Evolutionary conservation across 1,140 invertebrate genomes (phyloP), one percentile per base, ranked within the genome.

Genomic region (Camponotus floridanus): DNA sequence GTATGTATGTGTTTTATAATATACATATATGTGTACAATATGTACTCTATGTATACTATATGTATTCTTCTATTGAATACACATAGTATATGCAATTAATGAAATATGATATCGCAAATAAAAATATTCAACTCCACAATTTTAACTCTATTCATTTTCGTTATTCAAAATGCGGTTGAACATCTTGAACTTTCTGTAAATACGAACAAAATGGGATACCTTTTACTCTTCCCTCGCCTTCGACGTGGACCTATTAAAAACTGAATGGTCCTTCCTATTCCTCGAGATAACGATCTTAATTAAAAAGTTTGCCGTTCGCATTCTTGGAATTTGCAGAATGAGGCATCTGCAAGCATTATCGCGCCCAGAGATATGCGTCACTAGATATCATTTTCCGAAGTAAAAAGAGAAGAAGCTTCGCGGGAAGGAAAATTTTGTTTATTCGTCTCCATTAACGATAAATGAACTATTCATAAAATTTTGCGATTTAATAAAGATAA

Each of bases 211-310:
- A 51, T 74, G 21, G 55, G 33, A 57, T 55, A 71, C 73, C 21
- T 79, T 21, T 26, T 36, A 45, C 33, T 64, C 21, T 51, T 62
- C 15, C 31, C 8, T 39, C 15, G 48, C 45, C 65, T 79, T 39
- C 26, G 26, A 71, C 42, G 31, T 64, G 9, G 61, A 71, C 3
- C 85, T 89, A 89, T 89, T 90, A 89, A 90, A 86, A 81, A 76
- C 45, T 85, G 86, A 88, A 86, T 73, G n/a, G 26, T 31, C 33
- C 31, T 45, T 55, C 26, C 64, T 76, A 61, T 73, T 33, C 36
- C 36, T 57, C 68, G 42, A 67, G 76, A 51, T 81, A 88, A 88
- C 76, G 76, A 87, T 39, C 64, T 90, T 90, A 90, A 90, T 90
- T 90, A 90, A 76, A 83, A 90, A 90, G 80, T 90, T 90, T 83